phyloP scores from a whole-genome alignment of 1,140 invertebrate species.

The Dryas iulia region DNA sequence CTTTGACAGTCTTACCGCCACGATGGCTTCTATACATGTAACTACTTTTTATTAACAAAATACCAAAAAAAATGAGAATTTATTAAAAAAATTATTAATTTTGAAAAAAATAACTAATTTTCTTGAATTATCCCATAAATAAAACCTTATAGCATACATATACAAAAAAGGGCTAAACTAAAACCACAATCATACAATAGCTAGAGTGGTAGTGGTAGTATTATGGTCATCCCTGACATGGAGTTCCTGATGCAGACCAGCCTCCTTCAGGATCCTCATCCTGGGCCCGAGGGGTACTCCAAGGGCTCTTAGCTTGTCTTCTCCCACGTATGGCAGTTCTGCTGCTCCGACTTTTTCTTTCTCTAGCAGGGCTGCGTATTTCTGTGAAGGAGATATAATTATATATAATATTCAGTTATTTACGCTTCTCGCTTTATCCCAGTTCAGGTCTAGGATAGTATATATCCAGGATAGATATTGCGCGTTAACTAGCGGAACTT shows the following conservation, averaged over 20 bases:
- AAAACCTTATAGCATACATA: neutral
- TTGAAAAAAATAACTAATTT: no score
- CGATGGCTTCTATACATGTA: no score
- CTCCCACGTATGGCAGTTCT: slow-evolving; percentile 94
- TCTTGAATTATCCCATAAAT: no score
- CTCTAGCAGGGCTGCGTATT: slow-evolving; percentile 92
- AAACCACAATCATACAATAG: slow-evolving; percentile 50
- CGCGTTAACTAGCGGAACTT: no score
- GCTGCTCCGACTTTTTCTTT: slow-evolving; percentile 95
- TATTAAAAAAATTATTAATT: no score
- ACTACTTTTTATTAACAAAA: no score
- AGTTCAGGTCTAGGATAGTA: no score
- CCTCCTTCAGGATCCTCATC: slow-evolving; percentile 93
- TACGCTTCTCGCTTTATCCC: no score
- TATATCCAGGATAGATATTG: no score
- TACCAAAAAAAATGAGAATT: no score
- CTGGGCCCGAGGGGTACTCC: slow-evolving; percentile 94
- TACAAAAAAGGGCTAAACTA: neutral
- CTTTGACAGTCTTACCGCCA: no score
- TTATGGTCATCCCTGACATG: slow-evolving; percentile 59
- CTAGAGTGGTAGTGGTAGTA: slow-evolving; percentile 65
- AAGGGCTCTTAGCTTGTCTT: slow-evolving; percentile 93
- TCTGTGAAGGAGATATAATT: slow-evolving; percentile 82
- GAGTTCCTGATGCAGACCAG: slow-evolving; percentile 82
- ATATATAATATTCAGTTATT: slow-evolving; percentile 12